Conservation (phyloP, 2,888 invertebrate species). For the Chrysotoxum bicinctum region DNA sequence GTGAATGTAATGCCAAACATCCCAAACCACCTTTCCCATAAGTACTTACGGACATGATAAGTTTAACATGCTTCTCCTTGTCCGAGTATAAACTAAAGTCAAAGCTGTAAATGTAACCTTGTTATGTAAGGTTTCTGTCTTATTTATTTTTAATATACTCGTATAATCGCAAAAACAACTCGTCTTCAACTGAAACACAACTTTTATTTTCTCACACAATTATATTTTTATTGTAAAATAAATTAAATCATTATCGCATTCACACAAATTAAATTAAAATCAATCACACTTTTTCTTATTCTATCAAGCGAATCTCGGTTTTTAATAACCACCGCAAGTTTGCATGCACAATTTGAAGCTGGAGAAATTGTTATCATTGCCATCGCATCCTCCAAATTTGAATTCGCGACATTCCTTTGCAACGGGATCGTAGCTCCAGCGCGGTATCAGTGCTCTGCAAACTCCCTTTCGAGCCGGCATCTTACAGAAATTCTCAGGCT, state of each 20-base stretch:
- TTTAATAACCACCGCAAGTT: conserved; percentile 80
- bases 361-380: conserved; percentile 83
- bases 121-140: too few species aligned
- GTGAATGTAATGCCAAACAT: too few species aligned
- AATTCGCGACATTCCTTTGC: conserved; percentile 82
- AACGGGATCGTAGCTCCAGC: conserved; percentile 82
- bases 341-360: conserved; percentile 82
- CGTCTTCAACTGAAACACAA: not conserved
- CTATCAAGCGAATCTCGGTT: not conserved
- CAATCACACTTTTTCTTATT: not conserved
- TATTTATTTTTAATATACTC: not conserved
- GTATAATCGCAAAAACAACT: not conserved
- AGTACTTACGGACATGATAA: too few species aligned
- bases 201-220: conserved; percentile 11
- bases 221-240: not conserved
- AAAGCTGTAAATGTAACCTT: not conserved
- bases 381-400: conserved; percentile 84
- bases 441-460: conserved; percentile 81
- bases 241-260: conserved; percentile 8
- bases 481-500: conserved; percentile 79
- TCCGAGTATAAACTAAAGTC: too few species aligned
- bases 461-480: conserved; percentile 81
- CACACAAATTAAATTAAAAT: conserved; percentile 20
- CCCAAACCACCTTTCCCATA: too few species aligned
- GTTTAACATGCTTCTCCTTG: too few species aligned